Evolutionary conservation across 2,888 invertebrate species (phyloP).

Genomic region (Seira musarum): DNA sequence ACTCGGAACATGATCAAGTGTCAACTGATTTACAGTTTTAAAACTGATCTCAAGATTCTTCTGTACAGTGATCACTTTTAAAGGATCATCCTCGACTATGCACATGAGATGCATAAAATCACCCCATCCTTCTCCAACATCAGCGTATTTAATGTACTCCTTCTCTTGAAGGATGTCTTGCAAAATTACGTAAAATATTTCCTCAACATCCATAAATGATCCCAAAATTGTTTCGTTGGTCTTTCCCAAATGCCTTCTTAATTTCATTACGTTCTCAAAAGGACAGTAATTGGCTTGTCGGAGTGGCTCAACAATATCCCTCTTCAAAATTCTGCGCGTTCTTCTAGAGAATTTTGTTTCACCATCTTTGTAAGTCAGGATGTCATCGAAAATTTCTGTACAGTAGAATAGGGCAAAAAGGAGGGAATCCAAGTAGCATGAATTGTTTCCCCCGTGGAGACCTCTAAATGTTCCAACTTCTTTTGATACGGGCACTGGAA

Average conservation of each 20-base stretch:
- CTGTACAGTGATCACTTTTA: background rate
- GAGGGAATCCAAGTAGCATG: slow-evolving; percentile 43
- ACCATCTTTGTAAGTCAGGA: background rate
- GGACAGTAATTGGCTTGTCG: slow-evolving; percentile 11
- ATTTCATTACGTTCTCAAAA: background rate
- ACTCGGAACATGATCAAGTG: background rate
- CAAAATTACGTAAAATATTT: background rate
- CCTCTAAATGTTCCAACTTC: no score
- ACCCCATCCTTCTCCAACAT: background rate
- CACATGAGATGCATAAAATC: background rate
- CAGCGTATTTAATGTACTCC: background rate
- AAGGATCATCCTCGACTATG: background rate
- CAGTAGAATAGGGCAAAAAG: slow-evolving; percentile 36
- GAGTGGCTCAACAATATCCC: slow-evolving; percentile 10
- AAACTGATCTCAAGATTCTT: background rate
- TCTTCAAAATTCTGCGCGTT: background rate
- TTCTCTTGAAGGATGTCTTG: background rate
- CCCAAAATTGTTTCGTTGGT: slow-evolving; percentile 21
- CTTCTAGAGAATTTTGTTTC: background rate
- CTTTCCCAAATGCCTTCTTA: slow-evolving; percentile 8
- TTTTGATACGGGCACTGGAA: no score
- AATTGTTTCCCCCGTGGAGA: slow-evolving; percentile 27
- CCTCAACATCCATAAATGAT: background rate
- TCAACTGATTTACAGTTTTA: background rate
- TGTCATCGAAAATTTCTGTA: slow-evolving; percentile 20